Evolutionary conservation across 2,797 vertebrate genomes (phyloP).

Genomic region (Staurois parvus): DNA sequence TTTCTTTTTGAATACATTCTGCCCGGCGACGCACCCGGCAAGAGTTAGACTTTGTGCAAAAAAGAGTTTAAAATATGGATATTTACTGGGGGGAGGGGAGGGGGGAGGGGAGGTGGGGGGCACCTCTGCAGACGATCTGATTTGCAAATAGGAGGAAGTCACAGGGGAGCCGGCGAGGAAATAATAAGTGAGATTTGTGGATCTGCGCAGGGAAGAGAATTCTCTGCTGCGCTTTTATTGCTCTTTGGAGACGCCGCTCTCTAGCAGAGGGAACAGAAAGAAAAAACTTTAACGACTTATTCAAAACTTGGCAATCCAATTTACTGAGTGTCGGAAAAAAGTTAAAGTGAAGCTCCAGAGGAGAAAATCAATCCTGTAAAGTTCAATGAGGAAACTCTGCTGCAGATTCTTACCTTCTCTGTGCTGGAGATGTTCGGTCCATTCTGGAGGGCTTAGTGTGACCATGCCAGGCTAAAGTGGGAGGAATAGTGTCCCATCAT

Average conservation of each 20-base stretch:
- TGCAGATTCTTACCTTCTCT: too few relatives aligned
- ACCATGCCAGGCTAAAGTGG: too few relatives aligned
- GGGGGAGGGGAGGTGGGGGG: too few relatives aligned
- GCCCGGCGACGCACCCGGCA: neutral
- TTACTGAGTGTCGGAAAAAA: neutral
- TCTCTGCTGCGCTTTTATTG: neutral
- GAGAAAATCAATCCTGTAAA: too few relatives aligned
- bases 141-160: neutral
- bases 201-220: neutral
- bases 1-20: neutral
- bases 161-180: neutral
- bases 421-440: too few relatives aligned
- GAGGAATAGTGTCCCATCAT: too few relatives aligned
- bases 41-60: neutral
- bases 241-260: neutral
- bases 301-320: neutral
- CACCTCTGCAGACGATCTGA: neutral
- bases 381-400: too few relatives aligned
- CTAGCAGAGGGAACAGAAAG: too few relatives aligned
- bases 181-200: conserved; percentile 16
- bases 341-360: too few relatives aligned
- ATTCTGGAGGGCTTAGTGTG: too few relatives aligned
- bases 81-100: neutral
- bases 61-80: neutral
- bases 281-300: neutral